Evolutionary conservation across 2,797 vertebrate genomes (phyloP), one percentile per base, ranked within the genome.

Genomic region (Arctocebus calabarensis): DNA sequence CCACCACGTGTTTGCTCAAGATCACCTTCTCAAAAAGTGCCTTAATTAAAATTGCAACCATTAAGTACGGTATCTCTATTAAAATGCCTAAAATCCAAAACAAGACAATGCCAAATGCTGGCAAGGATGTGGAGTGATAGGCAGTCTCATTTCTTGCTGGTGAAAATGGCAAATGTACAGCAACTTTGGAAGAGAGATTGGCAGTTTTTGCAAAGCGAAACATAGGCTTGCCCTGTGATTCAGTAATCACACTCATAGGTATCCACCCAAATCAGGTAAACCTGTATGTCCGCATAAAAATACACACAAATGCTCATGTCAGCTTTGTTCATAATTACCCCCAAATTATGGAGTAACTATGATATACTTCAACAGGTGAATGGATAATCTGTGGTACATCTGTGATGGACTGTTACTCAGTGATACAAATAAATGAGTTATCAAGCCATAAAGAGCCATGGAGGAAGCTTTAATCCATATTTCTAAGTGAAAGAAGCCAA

Each of bases 21-120:
- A 43, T 32, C 45, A 5, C 48, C 78, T 43, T 40, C 52, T 37
- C 6, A 1, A 79, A 79, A 68, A 52, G 4, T 27, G 11, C 43
- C 25, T 1, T 13, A 3, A 22, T 32, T 17, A 22, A 22, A 27
- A 64, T 2, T 0, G 8, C 7, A 29, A 8, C 48, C 23, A 4
- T 0, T 2, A 4, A 10, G 3, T 1, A 5, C 11, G 2, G 0
- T 2, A 25, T 7, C 0, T 29, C 19, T 25, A 2, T 23, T 2
- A 17, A 14, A 55, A 73, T 11, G 23, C 12, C 66, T 27, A 8
- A 45, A 8, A 43, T 45, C 40, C 11, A 5, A 6, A 45, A 1
- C 62, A 3, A 0, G 20, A 17, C 0, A 2, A 0, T 2, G 0
- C 17, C 32, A 23, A 8, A 5, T 1, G 32, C 48, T 0, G 66